phyloP scores from a whole-genome alignment of 2,113 vertebrate genomes.

The Tinamus guttatus region DNA sequence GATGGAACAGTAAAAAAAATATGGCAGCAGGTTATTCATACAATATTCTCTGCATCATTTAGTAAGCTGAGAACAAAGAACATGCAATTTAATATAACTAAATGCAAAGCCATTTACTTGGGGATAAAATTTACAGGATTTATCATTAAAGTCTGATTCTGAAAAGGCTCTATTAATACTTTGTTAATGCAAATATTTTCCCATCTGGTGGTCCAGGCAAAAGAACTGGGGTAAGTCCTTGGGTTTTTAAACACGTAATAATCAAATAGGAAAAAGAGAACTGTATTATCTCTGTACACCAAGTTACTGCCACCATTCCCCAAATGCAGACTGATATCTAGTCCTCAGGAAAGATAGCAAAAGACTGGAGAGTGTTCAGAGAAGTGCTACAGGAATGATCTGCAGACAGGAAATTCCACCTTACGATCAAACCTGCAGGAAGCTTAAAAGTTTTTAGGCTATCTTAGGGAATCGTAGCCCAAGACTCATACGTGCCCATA shows the following conservation, averaged over 20 bases:
- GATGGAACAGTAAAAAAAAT: not conserved
- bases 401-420: not conserved
- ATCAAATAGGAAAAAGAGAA: not conserved
- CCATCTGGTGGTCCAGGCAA: not conserved
- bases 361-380: not conserved
- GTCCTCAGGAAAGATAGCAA: not conserved
- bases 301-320: not conserved
- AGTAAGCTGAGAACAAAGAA: not conserved
- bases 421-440: not conserved
- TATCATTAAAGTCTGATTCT: not conserved
- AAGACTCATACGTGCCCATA: not conserved
- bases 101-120: not conserved
- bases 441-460: not conserved
- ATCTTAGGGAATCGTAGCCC: not conserved
- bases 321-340: not conserved
- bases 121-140: not conserved
- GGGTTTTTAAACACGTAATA: not conserved
- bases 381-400: not conserved
- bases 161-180: not conserved
- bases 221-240: not conserved
- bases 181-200: constrained; percentile 2
- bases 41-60: not conserved
- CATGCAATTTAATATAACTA: not conserved
- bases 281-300: not conserved
- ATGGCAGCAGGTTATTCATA: not conserved